These are phyloP conservation scores for Bellardia pandia DNA, from an alignment of 2,888 invertebrate species.

Conservation along the genomic window DNA sequence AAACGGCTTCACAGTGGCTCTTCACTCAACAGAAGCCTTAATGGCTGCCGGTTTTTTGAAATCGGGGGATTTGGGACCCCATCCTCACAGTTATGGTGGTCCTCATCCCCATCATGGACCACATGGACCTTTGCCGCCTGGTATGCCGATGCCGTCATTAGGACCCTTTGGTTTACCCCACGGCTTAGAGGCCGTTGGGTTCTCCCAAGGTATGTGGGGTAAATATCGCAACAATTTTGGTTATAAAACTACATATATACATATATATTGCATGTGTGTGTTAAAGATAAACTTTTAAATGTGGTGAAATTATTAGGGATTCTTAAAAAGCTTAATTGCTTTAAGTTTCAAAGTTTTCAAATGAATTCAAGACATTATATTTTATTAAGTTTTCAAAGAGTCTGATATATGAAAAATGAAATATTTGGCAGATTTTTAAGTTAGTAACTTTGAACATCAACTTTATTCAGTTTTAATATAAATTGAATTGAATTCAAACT, in stretches of 20 bases:
- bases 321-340: too few relatives aligned
- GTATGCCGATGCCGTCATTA: conserved; percentile 84
- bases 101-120: conserved; percentile 84
- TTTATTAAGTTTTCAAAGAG: too few relatives aligned
- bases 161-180: conserved; percentile 84
- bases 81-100: conserved; percentile 84
- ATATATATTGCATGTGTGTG: too few relatives aligned
- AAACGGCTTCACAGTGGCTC: conserved; percentile 83
- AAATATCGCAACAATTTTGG: conserved; percentile 83
- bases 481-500: too few relatives aligned
- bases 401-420: too few relatives aligned
- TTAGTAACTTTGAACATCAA: too few relatives aligned
- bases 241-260: conserved; percentile 58
- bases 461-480: too few relatives aligned
- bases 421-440: too few relatives aligned
- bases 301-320: conserved; percentile 67
- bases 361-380: too few relatives aligned
- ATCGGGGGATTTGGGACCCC: conserved; percentile 83
- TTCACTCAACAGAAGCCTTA: conserved; percentile 84
- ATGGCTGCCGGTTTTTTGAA: conserved; percentile 85
- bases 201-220: conserved; percentile 85
- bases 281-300: conserved; percentile 23
- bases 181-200: conserved; percentile 84
- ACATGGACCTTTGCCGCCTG: conserved; percentile 84
- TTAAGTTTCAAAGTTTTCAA: not conserved